phyloP scores from a whole-genome alignment of 2,888 invertebrate genomes.

The Cantharis rustica region DNA sequence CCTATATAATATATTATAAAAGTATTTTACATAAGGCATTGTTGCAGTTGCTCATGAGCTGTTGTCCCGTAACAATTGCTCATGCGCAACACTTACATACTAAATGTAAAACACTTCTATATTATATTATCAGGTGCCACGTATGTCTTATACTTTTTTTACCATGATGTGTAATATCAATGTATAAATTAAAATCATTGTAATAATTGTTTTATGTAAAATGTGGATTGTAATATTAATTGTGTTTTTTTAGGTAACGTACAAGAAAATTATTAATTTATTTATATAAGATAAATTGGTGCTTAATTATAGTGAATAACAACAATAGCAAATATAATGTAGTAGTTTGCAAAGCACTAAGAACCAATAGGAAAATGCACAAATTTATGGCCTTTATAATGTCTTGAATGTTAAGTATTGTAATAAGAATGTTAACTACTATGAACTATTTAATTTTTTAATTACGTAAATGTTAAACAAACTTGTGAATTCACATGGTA shows the following conservation, averaged over 20 bases:
- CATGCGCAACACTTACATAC: not conserved
- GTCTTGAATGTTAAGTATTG: slow-evolving; percentile 2
- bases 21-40: not conserved
- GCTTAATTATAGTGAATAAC: not conserved
- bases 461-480: not conserved
- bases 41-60: not conserved
- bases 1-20: not conserved
- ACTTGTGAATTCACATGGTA: not conserved
- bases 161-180: not conserved
- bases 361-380: slow-evolving; percentile 23
- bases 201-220: not conserved
- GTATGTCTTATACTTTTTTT: not conserved
- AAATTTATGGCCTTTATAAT: slow-evolving; percentile 22
- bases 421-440: not conserved
- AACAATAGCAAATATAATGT: slow-evolving; percentile 6
- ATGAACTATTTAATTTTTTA: not conserved
- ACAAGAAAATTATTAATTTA: not conserved
- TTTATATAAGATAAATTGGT: not conserved
- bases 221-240: not conserved
- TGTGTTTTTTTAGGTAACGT: not conserved
- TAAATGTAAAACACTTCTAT: not conserved
- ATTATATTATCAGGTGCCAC: not conserved
- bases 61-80: not conserved
- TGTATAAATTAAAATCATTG: not conserved
- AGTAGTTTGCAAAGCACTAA: slow-evolving; percentile 9